Conservation (phyloP, 2,113 vertebrate genomes). For the Empidonax traillii region DNA sequence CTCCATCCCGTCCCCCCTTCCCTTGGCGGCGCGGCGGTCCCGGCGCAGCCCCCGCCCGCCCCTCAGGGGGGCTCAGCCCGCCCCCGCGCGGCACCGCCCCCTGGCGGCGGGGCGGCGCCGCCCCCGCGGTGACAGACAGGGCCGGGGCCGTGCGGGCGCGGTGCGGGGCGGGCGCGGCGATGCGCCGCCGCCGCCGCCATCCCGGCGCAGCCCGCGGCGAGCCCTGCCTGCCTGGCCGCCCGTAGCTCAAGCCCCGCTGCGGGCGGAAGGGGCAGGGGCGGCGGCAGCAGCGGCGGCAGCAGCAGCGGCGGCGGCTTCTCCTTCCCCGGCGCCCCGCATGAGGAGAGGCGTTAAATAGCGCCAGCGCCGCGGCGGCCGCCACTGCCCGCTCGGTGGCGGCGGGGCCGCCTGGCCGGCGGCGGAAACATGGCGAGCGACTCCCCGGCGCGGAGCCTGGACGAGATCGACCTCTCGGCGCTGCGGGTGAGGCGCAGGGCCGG, state of each 20-base stretch:
- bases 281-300: not conserved
- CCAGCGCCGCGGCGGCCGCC: not conserved
- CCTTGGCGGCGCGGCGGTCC: no score
- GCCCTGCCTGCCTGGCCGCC: no score
- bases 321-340: constrained; percentile 30
- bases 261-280: not conserved
- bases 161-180: no score
- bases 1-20: no score
- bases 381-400: constrained; percentile 10
- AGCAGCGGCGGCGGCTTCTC: not conserved
- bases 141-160: no score
- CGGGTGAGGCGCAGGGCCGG: constrained; percentile 77
- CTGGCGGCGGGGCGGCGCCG: no score
- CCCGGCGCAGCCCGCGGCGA: not conserved
- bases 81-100: no score
- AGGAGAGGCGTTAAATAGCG: constrained; percentile 46
- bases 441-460: constrained; percentile 94
- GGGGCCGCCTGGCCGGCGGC: constrained; percentile 32
- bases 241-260: not conserved
- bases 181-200: no score
- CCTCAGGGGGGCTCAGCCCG: no score
- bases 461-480: constrained; percentile 95
- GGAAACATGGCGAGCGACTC: constrained; percentile 96
- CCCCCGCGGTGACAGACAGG: no score
- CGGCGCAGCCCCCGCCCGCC: no score